Percentiles rank a stretch among this genome's conserved stretches.
Evolutionary conservation across 2,797 vertebrate genomes (phyloP).

Genomic region (Phaenicophaeus curvirostris): DNA sequence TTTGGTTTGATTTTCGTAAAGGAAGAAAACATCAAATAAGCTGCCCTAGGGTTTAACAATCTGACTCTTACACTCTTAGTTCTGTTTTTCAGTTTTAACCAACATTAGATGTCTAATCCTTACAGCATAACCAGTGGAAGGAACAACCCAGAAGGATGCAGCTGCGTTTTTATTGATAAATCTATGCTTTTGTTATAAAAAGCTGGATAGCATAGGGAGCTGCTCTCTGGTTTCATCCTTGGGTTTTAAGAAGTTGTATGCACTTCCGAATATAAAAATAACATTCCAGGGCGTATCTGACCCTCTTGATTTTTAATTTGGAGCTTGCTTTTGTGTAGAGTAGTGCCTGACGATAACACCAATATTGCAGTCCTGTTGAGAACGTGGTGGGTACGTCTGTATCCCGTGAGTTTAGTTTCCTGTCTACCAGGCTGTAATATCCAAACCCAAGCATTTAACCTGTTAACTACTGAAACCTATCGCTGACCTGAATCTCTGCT

Average conservation of each 20-base stretch:
- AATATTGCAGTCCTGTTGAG: neutral
- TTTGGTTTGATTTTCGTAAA: neutral
- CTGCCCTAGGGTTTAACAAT: neutral
- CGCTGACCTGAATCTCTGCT: slow-evolving; percentile 55
- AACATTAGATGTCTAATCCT: neutral
- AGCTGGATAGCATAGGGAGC: neutral
- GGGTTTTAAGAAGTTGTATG: neutral
- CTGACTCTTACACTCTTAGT: neutral
- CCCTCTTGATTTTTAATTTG: neutral
- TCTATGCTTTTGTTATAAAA: neutral
- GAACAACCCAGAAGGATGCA: neutral
- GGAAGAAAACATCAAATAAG: neutral
- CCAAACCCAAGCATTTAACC: neutral
- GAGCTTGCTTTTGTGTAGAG: neutral
- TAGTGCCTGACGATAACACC: neutral
- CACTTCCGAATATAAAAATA: neutral
- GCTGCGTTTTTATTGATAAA: neutral
- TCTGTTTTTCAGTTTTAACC: neutral
- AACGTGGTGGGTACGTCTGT: slow-evolving; percentile 23
- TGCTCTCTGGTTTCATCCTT: neutral
- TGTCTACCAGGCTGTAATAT: slow-evolving; percentile 47
- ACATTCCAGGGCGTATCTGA: neutral
- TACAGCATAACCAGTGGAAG: neutral
- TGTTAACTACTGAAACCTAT: neutral
- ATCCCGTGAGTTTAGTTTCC: slow-evolving; percentile 26